Conservation (phyloP, 2,888 invertebrate genomes). For the Arge pagana region DNA sequence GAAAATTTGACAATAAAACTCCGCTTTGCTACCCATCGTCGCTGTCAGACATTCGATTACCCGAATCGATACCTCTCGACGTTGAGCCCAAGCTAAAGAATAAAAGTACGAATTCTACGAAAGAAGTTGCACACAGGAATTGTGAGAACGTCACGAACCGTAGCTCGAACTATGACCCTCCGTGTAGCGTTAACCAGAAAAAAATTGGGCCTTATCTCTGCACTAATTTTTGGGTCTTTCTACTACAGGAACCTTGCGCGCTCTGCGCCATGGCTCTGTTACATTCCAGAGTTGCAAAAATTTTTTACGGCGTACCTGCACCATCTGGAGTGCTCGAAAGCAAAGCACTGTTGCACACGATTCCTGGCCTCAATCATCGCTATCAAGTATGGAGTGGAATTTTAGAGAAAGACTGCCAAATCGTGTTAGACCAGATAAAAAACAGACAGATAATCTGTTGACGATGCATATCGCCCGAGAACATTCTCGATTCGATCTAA, state of each 20-base stretch:
- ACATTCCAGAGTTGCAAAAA: conserved; percentile 82
- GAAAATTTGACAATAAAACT: conserved; percentile 20
- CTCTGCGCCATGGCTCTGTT: conserved; percentile 96
- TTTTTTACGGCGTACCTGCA: conserved; percentile 73
- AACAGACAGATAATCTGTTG: no score
- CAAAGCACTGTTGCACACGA: conserved; percentile 74
- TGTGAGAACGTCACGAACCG: no score
- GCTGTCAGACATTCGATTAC: conserved; percentile 33
- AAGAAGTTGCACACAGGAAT: background rate
- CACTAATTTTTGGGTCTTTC: conserved; percentile 84
- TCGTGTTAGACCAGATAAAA: conserved; percentile 30
- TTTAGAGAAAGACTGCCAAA: conserved; percentile 57
- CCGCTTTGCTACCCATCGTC: conserved; percentile 43
- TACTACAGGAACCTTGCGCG: conserved; percentile 85
- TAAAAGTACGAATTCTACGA: no score
- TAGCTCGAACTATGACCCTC: conserved; percentile 26
- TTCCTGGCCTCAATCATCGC: conserved; percentile 85
- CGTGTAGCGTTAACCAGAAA: conserved; percentile 41
- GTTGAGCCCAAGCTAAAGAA: background rate
- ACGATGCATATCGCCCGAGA: no score
- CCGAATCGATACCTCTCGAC: conserved; percentile 25
- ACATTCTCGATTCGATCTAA: no score
- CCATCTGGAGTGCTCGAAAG: conserved; percentile 73
- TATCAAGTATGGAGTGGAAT: conserved; percentile 82
- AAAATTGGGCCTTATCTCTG: conserved; percentile 77